phyloP scores from a whole-genome alignment of 2,888 invertebrate genomes.

The Eilema depressum region DNA sequence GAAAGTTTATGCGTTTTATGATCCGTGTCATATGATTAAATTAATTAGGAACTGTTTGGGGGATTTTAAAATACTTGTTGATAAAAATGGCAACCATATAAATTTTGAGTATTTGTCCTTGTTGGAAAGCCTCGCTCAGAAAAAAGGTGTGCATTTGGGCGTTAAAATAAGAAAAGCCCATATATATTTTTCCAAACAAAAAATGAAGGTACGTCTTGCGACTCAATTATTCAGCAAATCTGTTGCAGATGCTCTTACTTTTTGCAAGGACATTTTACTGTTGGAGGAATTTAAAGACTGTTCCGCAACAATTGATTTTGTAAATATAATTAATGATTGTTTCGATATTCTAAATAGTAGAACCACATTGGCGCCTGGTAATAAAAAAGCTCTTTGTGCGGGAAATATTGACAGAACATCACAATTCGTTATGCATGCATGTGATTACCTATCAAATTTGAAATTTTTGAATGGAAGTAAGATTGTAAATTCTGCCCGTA shows the following conservation, averaged over 20 bases:
- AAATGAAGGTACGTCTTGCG: conserved; percentile 7
- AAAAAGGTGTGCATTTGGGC: conserved; percentile 3
- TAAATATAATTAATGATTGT: conserved; percentile 8
- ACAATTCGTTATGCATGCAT: too few species aligned
- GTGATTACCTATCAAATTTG: not conserved
- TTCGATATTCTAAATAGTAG: conserved; percentile 25
- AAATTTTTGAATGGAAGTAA: not conserved
- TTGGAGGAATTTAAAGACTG: conserved; percentile 7
- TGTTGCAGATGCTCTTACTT: conserved; percentile 7
- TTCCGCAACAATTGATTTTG: conserved; percentile 10
- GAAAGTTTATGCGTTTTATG: not conserved
- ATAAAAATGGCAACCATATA: conserved; percentile 1
- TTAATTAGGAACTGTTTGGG: conserved; percentile 6
- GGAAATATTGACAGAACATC: conserved; percentile 6
- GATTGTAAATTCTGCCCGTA: not conserved
- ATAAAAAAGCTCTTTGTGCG: not conserved
- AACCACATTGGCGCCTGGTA: conserved; percentile 3
- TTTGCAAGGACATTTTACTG: not conserved
- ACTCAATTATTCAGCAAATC: conserved; percentile 4
- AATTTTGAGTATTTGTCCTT: not conserved
- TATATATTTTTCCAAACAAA: conserved; percentile 5
- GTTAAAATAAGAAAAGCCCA: conserved; percentile 3
- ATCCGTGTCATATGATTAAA: conserved; percentile 6
- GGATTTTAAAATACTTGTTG: not conserved
- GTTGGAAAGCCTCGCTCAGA: not conserved